Evolutionary conservation across 2,797 vertebrate genomes (phyloP), one percentile per base, ranked within the genome.

Genomic region (Sebastiscus tertius): DNA sequence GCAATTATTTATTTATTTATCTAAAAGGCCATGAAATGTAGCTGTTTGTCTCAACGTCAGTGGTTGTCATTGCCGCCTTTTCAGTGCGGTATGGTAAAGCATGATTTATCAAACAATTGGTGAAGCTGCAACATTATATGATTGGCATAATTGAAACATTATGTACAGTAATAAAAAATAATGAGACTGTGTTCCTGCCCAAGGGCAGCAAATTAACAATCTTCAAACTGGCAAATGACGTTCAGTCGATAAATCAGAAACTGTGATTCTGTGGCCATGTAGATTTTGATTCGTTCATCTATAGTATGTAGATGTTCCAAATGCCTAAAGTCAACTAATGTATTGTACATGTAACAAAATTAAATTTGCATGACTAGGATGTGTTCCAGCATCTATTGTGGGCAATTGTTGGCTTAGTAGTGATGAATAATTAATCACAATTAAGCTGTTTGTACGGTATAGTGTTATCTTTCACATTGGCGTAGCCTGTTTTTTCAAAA

Each of bases 351-450:
- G 65, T 46, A 10, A 58, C 16, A 39, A 4, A 64, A 84, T 88
- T 54, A 83, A 80, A 76, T 65, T 81, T 88, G 49, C 73, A 87
- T 85, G 81, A 79, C 49, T 33, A 67, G 22, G 66, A 39, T 77
- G 75, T 87, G 85, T 71, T 71, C 62, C 7, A 61, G 39, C 54
- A 61, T 83, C 59, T 55, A 64, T 39, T 87, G 71, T 71, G 49
- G 77, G 63, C 66, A 58, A 75, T 77, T 84, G 69, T 77, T 79
- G 79, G 66, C 31, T 83, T 73, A 58, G 78, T 65, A 55, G 39
- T 55, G 20, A 67, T 83, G 64, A 75, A 88, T 84, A 80, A 87
- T 72, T 81, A 71, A 88, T 65, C 56, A 29, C 59, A 81, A 84
- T 87, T 68, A 79, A 72, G 69, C 55, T 77, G 72, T 81, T 82